A percentile compares a stretch with the other conserved stretches of the same genome.
phyloP scores from a whole-genome alignment of 2,888 invertebrate species.

The Periphyllus acericola region DNA sequence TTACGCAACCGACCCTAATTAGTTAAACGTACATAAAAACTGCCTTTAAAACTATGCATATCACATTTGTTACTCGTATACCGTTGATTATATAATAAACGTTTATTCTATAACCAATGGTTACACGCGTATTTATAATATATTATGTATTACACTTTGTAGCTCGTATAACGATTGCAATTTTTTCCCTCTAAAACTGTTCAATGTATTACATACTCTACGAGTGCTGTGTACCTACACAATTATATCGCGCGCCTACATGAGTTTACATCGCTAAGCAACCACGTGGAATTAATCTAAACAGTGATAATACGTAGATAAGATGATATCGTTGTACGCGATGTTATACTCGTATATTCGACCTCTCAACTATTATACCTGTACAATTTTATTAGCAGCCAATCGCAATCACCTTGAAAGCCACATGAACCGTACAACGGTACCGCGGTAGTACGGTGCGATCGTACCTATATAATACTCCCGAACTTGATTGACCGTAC shows the following conservation, averaged over 20 bases:
- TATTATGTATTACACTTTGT: no score
- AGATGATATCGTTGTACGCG: no score
- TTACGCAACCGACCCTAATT: background rate
- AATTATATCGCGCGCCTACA: no score
- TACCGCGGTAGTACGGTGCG: background rate
- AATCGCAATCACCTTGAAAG: constrained; percentile 32
- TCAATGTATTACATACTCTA: background rate
- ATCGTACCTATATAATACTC: background rate
- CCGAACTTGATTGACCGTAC: background rate
- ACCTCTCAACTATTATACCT: constrained; percentile 9
- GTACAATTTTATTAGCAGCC: background rate
- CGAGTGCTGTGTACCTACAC: background rate
- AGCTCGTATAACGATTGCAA: background rate
- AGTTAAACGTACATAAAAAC: background rate
- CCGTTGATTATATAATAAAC: background rate
- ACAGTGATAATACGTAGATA: background rate
- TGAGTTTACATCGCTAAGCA: background rate
- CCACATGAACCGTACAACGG: background rate
- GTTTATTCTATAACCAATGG: no score
- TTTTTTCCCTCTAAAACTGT: background rate
- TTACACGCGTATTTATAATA: no score
- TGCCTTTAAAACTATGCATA: background rate
- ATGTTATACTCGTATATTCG: background rate
- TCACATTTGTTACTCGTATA: background rate
- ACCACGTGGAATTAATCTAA: background rate